Base-by-base conservation (phyloP, 2,797 vertebrate species). In the Tamandua tetradactyla region DNA sequence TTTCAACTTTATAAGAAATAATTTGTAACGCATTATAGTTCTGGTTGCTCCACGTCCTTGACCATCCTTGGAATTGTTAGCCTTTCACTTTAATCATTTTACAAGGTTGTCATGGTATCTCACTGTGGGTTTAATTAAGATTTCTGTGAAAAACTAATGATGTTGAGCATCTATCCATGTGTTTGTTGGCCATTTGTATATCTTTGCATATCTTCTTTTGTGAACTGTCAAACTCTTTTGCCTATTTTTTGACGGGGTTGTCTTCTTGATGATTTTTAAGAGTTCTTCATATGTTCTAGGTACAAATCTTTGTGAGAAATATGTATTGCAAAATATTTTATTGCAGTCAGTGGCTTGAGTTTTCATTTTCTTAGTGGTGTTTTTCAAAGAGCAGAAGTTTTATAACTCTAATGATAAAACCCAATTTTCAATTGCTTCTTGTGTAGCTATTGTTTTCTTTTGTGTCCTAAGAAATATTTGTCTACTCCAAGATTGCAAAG, bases 371-470 rank as follows among this genome's bases (percentile, higher is more conserved):
- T 84, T 71, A 76, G 35, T 37, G 25, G 15, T 82, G 20, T 44
- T 88, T 82, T 64, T 75, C 44, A 47, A 64, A 91, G 47, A 80
- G 17, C 3, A 84, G 20, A 55, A 66, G 18, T 37, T 81, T 92
- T 95, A n/a, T 40, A 95, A 69, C 64, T 90, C 72, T 42, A 35
- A 88, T 42, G 12, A 78, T 49, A 85, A 85, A 89, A 30, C 7
- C 42, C 30, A 84, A 68, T 92, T 86, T 59, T 72, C 18, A 49
- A 30, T 61, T 62, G 2, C 83, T 91, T 87, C 55, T 66, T 94
- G 44, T 61, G 89, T 40, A 8, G 40, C 22, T 55, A 35, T 5
- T 42, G 22, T 12, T 68, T 95, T 9, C 62, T 95, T 84, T 66
- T 85, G 25, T 61, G 72, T 87, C 44, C 62, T 61, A 62, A 94